Conservation (phyloP, 2,113 vertebrate species). For the Balaeniceps rex region DNA sequence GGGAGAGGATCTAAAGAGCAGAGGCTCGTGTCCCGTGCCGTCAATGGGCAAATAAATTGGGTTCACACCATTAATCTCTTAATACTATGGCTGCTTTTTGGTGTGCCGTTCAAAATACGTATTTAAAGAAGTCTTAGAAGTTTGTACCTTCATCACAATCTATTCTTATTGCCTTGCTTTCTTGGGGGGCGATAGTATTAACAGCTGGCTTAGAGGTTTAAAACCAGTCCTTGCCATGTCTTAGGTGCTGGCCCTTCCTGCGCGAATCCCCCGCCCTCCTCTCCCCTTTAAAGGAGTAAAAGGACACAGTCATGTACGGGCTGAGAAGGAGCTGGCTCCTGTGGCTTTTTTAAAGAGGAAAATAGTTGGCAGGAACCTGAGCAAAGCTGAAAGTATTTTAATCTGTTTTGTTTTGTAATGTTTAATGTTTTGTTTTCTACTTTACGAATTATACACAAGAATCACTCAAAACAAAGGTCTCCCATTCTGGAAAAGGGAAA, state of each 20-base stretch:
- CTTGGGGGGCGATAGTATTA: background rate
- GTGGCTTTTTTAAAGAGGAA: background rate
- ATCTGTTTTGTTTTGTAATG: conserved; percentile 9
- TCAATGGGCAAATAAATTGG: background rate
- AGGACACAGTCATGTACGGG: fast-evolving
- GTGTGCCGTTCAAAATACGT: background rate
- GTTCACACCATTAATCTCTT: background rate
- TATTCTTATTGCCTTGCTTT: background rate
- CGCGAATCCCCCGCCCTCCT: background rate
- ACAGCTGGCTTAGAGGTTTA: background rate
- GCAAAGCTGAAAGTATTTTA: conserved; percentile 27
- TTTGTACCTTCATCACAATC: background rate
- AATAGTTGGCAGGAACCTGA: conserved; percentile 34
- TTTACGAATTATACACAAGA: background rate
- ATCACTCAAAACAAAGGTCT: conserved; percentile 1
- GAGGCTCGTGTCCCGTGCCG: background rate
- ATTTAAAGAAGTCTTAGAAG: background rate
- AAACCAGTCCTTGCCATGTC: background rate
- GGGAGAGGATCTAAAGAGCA: background rate
- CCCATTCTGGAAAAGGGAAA: background rate
- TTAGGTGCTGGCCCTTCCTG: background rate
- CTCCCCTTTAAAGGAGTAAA: background rate
- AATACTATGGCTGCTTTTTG: background rate
- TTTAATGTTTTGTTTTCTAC: conserved; percentile 26
- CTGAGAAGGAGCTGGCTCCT: background rate